phyloP scores from a whole-genome alignment of 2,888 invertebrate genomes.

The Syrista parreyssii region DNA sequence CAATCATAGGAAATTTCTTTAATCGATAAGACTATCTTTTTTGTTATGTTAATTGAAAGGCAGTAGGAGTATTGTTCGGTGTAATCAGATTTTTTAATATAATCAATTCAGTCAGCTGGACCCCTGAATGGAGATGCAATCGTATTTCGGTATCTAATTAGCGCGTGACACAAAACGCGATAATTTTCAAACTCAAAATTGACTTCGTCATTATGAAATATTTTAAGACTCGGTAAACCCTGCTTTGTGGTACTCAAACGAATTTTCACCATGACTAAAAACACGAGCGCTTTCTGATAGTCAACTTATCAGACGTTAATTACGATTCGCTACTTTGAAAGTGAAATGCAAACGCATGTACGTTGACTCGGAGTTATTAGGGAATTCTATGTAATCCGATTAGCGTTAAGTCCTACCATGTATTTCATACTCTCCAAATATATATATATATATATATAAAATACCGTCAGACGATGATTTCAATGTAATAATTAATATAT shows the following conservation, averaged over 20 bases:
- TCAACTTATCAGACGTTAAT: background rate
- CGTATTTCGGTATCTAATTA: background rate
- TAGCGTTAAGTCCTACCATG: conserved; percentile 1
- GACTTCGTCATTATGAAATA: no score
- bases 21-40: background rate
- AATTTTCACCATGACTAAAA: background rate
- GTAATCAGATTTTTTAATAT: background rate
- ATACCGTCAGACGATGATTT: background rate
- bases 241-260: background rate
- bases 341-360: background rate
- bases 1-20: background rate
- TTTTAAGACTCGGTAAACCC: no score
- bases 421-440: background rate
- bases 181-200: background rate
- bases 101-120: background rate
- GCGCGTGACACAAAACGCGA: background rate
- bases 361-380: background rate
- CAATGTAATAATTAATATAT: background rate
- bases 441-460: background rate
- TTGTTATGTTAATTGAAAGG: background rate
- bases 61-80: background rate
- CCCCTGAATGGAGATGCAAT: background rate
- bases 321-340: background rate
- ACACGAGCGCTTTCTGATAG: background rate
- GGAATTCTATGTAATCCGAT: conserved; percentile 9